Evolutionary conservation across 64 coral and sea anemone genomes (phyloP).

Genomic region (Pocillopora verrucosa): DNA sequence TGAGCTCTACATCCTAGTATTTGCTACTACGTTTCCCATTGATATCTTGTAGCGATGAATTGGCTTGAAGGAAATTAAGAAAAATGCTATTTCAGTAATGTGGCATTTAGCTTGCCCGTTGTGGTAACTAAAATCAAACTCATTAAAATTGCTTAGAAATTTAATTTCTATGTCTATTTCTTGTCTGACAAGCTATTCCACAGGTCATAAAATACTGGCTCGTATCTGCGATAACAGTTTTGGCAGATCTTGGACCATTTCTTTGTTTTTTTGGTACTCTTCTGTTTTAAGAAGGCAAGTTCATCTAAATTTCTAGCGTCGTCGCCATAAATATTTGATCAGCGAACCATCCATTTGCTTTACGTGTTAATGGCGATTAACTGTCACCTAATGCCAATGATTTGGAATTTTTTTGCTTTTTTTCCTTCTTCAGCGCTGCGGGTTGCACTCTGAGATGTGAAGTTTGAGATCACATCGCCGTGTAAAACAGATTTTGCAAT

Average conservation of each 20-base stretch:
- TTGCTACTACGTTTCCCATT: background rate
- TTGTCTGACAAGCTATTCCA: background rate
- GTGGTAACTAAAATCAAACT: constrained; percentile 17
- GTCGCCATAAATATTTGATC: constrained; percentile 47
- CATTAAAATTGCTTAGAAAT: background rate
- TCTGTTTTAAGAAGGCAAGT: background rate
- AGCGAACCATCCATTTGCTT: constrained; percentile 48
- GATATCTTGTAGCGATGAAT: background rate
- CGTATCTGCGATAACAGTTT: background rate
- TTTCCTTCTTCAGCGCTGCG: constrained; percentile 5
- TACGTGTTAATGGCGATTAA: constrained; percentile 41
- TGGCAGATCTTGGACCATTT: background rate
- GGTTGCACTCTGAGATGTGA: constrained; percentile 38
- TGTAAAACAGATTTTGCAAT: constrained; percentile 60
- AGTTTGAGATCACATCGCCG: constrained; percentile 63
- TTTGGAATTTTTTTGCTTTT: constrained; percentile 5
- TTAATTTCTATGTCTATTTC: background rate
- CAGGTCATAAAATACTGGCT: background rate
- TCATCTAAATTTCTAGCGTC: constrained; percentile 31
- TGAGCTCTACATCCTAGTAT: background rate
- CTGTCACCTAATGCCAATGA: constrained; percentile 40
- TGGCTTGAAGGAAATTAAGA: background rate
- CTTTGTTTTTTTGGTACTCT: background rate
- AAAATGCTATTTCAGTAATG: constrained; percentile 37
- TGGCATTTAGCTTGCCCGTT: constrained; percentile 43